Evolutionary conservation across 2,888 invertebrate genomes (phyloP), one percentile per base, ranked within the genome.

Genomic region (Clusia tigrina): DNA sequence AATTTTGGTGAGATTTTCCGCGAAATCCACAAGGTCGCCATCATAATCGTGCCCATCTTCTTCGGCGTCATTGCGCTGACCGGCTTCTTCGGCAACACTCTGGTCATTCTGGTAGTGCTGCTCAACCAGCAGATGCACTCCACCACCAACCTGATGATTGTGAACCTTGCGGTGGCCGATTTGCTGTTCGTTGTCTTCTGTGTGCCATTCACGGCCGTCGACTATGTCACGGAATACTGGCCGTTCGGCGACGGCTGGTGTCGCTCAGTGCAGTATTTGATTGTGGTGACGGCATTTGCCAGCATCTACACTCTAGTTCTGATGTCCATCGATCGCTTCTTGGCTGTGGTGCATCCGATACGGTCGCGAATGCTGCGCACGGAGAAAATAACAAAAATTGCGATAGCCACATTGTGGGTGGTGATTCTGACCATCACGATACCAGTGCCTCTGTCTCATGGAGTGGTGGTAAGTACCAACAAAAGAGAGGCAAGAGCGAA

Each of bases 261-360:
- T 84, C 92, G 93, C 82, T 89, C 92, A 22, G 93, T 94, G 1
- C 95, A 96, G 81, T 96, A 96, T 79, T 87, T 95, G 73, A 93
- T 94, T 68, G 92, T 94, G 64, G 95, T 95, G 10, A 94, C 94
- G 2, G 95, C 95, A 2, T 94, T 94, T 78, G 94, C 93, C 9
- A 94, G 94, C 70, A 95, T 96, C 6, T 96, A 96, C 84, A 96
- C 96, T 0, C 85, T 97, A 46, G 95, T 96, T 0, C 87, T 96
- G 62, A 96, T 97, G 96, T 94, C 95, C 1, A 83, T 96, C 54
- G 96, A 96, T 83, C 87, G 91, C 63, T 97, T 93, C 80, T 87
- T 97, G 81, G 96, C 96, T 15, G 96, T 97, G 0, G 95, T 96
- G 0, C 94, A 94, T 82, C 96, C 96, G 12, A 92, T 96, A 70